Base-by-base conservation (phyloP, 1,140 invertebrate species). In the Bombus breviceps region DNA sequence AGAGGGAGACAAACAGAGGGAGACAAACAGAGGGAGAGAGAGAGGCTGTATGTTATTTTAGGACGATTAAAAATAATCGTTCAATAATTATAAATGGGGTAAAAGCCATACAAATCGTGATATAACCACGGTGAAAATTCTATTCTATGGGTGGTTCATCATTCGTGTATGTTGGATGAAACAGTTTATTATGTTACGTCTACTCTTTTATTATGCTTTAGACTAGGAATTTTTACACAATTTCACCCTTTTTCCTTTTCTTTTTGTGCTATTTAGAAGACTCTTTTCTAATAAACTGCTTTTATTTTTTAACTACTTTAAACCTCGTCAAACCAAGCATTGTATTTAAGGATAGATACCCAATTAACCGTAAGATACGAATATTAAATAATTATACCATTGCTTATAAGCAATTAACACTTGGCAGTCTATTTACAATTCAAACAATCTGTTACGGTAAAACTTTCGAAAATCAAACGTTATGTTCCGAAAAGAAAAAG, bases 51-150 rank as follows among this genome's bases (percentile, higher is more conserved):
- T 39, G 68, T 71, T 72, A 79, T 59, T 69, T 39, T 2, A 37
- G 75, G 10, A 72, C 75, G 32, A 84, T 83, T 68, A 64, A 15
- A 59, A 28, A 9, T 62, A 64, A 82, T 74, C 71, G 71, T 75
- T n/a, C 28, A 25, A 39, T 72, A 72, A 81, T 81, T 59, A 57
- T 57, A 32, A 81, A 59, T 37, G 57, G 28, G 37, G 18, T 15
- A 34, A 77, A 77, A 62, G 6, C 6, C 6, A 0, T 5, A 22
- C 18, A 47, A 57, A 75, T 53, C 18, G 32, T 34, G 43, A 18
- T 32, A 41, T 39, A n/a, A 66, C 15, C 32, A 37, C 28, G 4
- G 1, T 1, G 12, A 39, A 25, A 71, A 39, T 62, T n/a, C 10
- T 62, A 13, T 62, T n/a, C 28, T n/a, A 13, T 12, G 59, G 12